A percentile compares a stretch with the other conserved stretches of the same genome.
phyloP scores from a whole-genome alignment of 2,113 vertebrate species.

The Atractosteus spatula region DNA sequence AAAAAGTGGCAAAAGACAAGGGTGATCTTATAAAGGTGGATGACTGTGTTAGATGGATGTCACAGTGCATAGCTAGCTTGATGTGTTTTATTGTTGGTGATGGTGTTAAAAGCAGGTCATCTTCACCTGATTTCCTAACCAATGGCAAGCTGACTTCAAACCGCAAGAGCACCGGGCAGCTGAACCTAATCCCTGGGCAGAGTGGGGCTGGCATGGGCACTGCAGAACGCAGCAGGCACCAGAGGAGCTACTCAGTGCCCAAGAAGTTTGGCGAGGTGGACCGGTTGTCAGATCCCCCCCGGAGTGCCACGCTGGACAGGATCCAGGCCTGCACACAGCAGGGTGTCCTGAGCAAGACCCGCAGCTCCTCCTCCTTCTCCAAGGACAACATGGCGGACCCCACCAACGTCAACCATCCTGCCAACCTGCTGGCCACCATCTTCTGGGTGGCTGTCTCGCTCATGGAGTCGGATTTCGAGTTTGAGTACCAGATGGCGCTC shows the following conservation, averaged over 20 bases:
- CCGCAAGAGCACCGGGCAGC: constrained; percentile 87
- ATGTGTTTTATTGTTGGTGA: no score
- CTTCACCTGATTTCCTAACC: constrained; percentile 83
- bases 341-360: constrained; percentile 68
- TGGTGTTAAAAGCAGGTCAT: constrained; percentile 58
- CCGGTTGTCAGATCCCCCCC: constrained; percentile 81
- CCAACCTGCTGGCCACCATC: constrained; percentile 73
- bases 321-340: constrained; percentile 86
- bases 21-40: no score
- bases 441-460: constrained; percentile 96
- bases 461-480: constrained; percentile 99
- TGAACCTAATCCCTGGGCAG: constrained; percentile 62
- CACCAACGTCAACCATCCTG: constrained; percentile 83
- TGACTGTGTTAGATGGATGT: no score
- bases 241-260: constrained; percentile 92
- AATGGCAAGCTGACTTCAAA: constrained; percentile 78
- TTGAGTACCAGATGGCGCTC: constrained; percentile 95
- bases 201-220: constrained; percentile 57
- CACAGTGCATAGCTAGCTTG: no score
- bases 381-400: constrained; percentile 78
- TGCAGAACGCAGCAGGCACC: constrained; percentile 79
- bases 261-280: constrained; percentile 89
- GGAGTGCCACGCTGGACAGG: constrained; percentile 89
- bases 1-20: no score
- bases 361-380: constrained; percentile 58